Percentiles rank a stretch among this genome's conserved stretches.
Conservation (phyloP, 2,888 invertebrate genomes). For the Spodoptera littoralis region DNA sequence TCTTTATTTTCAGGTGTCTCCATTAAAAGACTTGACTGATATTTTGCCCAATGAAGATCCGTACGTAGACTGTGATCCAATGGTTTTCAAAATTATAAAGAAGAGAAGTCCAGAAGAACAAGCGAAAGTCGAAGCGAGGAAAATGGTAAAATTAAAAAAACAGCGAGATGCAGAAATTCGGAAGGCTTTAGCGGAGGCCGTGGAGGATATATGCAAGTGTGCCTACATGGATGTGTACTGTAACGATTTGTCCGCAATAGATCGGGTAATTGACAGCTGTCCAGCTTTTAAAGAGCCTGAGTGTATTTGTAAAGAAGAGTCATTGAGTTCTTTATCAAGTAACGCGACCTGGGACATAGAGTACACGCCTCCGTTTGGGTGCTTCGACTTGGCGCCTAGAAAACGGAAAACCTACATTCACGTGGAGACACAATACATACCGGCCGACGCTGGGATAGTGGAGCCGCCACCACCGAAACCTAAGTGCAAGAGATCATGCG, state of each 20-base stretch:
- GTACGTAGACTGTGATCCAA: constrained; percentile 91
- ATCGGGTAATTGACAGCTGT: constrained; percentile 81
- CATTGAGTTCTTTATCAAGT: constrained; percentile 83
- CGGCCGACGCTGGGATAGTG: constrained; percentile 85
- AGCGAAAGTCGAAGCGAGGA: constrained; percentile 86
- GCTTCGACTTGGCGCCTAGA: constrained; percentile 89
- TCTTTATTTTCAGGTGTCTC: constrained; percentile 85
- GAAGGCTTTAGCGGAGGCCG: constrained; percentile 82
- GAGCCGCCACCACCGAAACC: constrained; percentile 64
- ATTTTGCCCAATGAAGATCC: constrained; percentile 90
- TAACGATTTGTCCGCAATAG: constrained; percentile 82
- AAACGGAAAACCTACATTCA: constrained; percentile 85
- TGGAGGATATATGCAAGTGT: constrained; percentile 84
- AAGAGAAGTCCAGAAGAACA: constrained; percentile 88
- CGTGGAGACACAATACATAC: constrained; percentile 90
- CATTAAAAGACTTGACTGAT: constrained; percentile 89
- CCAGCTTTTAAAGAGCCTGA: constrained; percentile 84
- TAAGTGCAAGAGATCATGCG: constrained; percentile 68
- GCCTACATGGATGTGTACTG: constrained; percentile 87
- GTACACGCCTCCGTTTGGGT: constrained; percentile 92
- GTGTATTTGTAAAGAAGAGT: constrained; percentile 79
- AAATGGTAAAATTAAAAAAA: constrained; percentile 87
- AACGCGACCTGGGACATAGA: constrained; percentile 92
- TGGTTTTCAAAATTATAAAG: constrained; percentile 91
- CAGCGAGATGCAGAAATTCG: constrained; percentile 86